Percentiles rank a stretch among this genome's conserved stretches.
Conservation (phyloP, 2,113 vertebrate genomes). For the Hyperopisus bebe region DNA sequence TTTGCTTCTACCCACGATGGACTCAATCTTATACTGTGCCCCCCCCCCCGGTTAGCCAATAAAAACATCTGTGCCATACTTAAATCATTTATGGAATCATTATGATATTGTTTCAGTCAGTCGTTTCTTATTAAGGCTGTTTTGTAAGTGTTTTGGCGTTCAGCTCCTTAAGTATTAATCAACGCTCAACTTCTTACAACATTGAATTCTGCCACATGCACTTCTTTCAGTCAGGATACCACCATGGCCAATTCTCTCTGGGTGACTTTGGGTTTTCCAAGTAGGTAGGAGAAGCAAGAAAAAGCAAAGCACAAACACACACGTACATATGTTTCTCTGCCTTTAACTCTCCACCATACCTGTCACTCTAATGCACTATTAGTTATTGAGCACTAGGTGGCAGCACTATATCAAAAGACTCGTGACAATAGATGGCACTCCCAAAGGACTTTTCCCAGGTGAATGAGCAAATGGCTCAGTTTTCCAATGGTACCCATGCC, state of each 20-base stretch:
- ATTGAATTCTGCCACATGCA: background rate
- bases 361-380: background rate
- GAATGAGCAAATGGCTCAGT: background rate
- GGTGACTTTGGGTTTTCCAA: background rate
- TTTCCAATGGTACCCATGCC: background rate
- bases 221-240: background rate
- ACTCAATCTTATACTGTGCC: background rate
- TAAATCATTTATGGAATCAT: background rate
- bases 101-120: background rate
- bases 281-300: background rate
- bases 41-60: background rate
- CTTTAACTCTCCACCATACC: background rate
- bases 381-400: slow-evolving; percentile 37
- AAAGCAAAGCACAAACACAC: background rate
- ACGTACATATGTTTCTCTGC: background rate
- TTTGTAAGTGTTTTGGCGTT: background rate
- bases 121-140: background rate
- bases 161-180: background rate
- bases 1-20: background rate
- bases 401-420: slow-evolving; percentile 29
- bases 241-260: background rate
- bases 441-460: background rate
- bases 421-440: background rate
- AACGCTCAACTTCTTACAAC: background rate
- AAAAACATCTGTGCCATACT: background rate